These are phyloP conservation scores for Hymenochirus boettgeri DNA, from an alignment of 2,113 vertebrate genomes.

Conservation along the genomic window DNA sequence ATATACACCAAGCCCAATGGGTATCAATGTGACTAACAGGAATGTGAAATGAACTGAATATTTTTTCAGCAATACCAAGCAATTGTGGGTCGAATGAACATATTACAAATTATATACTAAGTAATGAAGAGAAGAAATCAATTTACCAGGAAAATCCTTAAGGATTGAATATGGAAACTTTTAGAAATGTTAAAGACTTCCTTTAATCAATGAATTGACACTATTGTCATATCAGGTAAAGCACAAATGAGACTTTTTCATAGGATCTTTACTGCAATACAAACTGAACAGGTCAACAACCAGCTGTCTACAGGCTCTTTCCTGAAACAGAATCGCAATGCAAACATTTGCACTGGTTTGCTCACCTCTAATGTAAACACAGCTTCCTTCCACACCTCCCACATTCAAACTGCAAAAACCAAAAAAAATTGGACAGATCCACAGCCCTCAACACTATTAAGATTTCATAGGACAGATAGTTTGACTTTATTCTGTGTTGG, in stretches of 20 bases:
- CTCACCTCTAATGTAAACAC: conserved; percentile 26
- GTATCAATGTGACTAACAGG: no score
- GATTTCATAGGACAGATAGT: background rate
- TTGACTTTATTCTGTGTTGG: background rate
- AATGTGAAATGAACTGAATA: no score
- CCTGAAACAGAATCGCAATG: conserved; percentile 23
- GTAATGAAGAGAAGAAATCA: no score
- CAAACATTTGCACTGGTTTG: conserved; percentile 37
- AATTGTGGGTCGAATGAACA: no score
- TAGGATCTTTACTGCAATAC: conserved; percentile 9
- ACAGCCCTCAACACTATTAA: background rate
- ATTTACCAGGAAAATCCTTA: no score
- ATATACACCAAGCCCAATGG: no score
- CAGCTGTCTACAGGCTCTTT: conserved; percentile 19
- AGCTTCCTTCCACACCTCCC: conserved; percentile 24
- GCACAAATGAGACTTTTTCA: no score
- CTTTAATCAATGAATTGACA: background rate
- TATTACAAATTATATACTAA: no score
- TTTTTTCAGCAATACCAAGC: no score
- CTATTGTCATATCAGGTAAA: no score
- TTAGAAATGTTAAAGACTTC: no score
- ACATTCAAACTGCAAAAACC: conserved; percentile 24
- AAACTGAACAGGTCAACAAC: conserved; percentile 14
- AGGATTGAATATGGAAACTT: no score
- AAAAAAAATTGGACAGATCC: conserved; percentile 33